Evolutionary conservation across 2,888 invertebrate genomes (phyloP).

Genomic region (Perdita meconis): DNA sequence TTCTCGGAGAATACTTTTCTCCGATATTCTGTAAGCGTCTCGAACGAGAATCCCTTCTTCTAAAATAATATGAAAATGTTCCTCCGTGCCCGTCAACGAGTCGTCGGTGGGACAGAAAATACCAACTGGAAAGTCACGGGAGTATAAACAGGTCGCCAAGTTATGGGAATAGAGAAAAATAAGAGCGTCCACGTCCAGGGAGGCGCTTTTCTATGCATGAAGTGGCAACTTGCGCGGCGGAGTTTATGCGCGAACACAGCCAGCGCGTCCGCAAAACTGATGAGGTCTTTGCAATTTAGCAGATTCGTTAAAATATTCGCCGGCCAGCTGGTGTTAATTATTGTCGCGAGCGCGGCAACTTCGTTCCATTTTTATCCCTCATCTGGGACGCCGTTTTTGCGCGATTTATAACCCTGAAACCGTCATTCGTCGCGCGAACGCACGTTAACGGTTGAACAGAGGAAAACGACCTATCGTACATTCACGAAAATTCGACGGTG

Average conservation of each 20-base stretch:
- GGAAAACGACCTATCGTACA: not conserved
- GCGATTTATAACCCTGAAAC: not conserved
- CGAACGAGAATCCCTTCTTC: not conserved
- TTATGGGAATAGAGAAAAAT: conserved; percentile 35
- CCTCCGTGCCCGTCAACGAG: not conserved
- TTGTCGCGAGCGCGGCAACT: conserved; percentile 9
- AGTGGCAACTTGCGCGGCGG: conserved; percentile 36
- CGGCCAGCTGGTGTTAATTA: conserved; percentile 57
- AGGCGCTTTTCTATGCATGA: conserved; percentile 60
- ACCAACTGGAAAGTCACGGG: not conserved
- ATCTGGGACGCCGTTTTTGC: not conserved
- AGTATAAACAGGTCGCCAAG: conserved; percentile 18
- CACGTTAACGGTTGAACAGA: not conserved
- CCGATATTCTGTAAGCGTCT: not conserved
- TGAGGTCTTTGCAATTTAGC: conserved; percentile 62
- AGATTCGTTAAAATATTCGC: conserved; percentile 63
- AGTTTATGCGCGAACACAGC: conserved; percentile 51
- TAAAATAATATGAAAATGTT: not conserved
- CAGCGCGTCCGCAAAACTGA: conserved; percentile 54
- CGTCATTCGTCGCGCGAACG: too few species aligned
- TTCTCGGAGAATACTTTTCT: not conserved
- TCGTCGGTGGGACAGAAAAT: not conserved
- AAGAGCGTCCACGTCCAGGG: conserved; percentile 29
- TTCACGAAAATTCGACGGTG: conserved; percentile 17
- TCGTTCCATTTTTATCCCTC: conserved; percentile 9